A percentile compares a stretch with the other conserved stretches of the same genome.
phyloP scores from a whole-genome alignment of 2,113 vertebrate species.

The Ptyas mucosa region DNA sequence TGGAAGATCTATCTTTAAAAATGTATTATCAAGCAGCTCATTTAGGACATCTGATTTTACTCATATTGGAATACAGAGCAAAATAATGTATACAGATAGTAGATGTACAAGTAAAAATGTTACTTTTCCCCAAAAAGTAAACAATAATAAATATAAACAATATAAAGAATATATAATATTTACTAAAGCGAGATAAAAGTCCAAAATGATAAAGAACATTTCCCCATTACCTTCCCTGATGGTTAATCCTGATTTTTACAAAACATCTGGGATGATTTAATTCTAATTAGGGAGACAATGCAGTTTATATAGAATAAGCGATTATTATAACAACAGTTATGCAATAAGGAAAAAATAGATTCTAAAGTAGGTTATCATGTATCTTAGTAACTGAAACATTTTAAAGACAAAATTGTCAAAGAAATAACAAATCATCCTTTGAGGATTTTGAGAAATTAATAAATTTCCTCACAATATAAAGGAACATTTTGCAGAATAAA shows the following conservation, averaged over 20 bases:
- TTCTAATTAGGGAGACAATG: background rate
- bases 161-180: background rate
- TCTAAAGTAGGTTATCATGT: background rate
- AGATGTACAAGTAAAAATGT: background rate
- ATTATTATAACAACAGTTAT: background rate
- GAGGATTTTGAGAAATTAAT: background rate
- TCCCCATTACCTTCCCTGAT: background rate
- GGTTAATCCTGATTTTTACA: background rate
- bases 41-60: background rate
- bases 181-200: background rate
- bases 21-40: background rate
- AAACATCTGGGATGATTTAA: background rate
- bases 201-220: background rate
- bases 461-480: background rate
- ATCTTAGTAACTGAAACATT: background rate
- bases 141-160: background rate
- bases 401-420: background rate
- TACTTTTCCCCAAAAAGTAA: background rate
- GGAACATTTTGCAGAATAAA: background rate
- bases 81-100: background rate
- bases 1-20: background rate
- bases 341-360: background rate
- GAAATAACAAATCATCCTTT: background rate
- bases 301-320: background rate
- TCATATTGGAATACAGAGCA: background rate